Evolutionary conservation across 1,140 invertebrate species (phyloP).

Genomic region (Lutraria rhynchaena): DNA sequence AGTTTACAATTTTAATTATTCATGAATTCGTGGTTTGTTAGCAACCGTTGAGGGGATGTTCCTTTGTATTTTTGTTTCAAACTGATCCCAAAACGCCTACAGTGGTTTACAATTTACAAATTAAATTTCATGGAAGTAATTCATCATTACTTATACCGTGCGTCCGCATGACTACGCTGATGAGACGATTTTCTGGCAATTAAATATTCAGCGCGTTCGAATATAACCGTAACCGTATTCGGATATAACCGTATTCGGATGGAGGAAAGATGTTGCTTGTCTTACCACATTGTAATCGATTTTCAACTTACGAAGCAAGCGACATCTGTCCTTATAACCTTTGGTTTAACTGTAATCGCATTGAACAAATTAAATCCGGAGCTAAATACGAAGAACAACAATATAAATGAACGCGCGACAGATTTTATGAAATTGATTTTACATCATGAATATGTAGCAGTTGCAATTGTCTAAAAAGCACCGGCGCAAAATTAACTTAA

Average conservation of each 20-base stretch:
- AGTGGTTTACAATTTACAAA: not conserved
- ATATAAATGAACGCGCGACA: not conserved
- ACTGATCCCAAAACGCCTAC: not conserved
- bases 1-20: too few species aligned
- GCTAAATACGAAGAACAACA: too few species aligned
- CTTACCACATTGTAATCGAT: conserved; percentile 13
- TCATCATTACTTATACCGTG: not conserved
- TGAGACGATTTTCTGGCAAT: too few species aligned
- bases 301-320: conserved; percentile 21
- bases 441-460: conserved; percentile 8
- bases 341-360: conserved; percentile 15
- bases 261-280: too few species aligned
- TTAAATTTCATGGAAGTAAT: not conserved
- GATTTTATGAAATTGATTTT: conserved; percentile 1
- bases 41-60: not conserved
- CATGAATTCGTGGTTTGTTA: not conserved
- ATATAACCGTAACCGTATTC: too few species aligned
- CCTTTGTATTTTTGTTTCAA: too few species aligned
- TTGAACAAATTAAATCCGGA: conserved; percentile 3
- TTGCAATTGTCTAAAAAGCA: not conserved
- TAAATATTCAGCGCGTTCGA: too few species aligned
- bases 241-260: not conserved
- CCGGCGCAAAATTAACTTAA: not conserved
- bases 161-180: too few species aligned
- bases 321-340: conserved; percentile 18